Base-by-base conservation (phyloP, 2,113 vertebrate species). In the Tauraco erythrolophus region DNA sequence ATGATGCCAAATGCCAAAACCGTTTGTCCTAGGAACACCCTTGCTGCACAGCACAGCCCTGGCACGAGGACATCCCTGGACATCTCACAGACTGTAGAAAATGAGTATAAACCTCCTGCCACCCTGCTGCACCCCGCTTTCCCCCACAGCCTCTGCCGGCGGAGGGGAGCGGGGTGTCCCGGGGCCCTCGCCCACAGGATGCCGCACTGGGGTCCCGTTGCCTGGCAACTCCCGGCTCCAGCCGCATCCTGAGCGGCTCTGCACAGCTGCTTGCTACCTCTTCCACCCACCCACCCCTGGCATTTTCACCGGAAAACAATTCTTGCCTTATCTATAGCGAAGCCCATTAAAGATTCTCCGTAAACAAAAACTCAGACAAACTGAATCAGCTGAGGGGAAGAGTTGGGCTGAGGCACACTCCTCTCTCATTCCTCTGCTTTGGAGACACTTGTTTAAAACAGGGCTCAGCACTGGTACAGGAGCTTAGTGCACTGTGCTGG, bases 1-100 rank as follows among this genome's bases (percentile, higher is more conserved):
- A 7, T 0, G 1, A 12, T 56, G 30, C 50, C 56, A 33, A 35
- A 56, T 2, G 16, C 14, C 43, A 17, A 56, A 66, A 46, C 8
- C 7, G 0, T 28, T 84, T 0, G 0, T 35, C 2, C 2, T 19
- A 22, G 37, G 9, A 61, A 4, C 27, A 30, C 1, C 23, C 14
- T 48, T 19, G 22, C n/a, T 64, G 57, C 53, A 9, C 39, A 17
- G 3, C 68, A 27, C 28, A n/a, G 3, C 18, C 30, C 39, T 54
- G 37, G 9, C 71, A 51, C 0, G 1, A 17, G 16, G 18, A 14
- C n/a, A 30, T 30, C 24, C 25, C 27, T 23, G 61, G 53, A 25
- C 9, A 21, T 19, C 60, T 33, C 35, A 15, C 14, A 19, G 30
- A 8, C 6, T 12, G 37, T 7, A 30, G 35, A 6, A 56, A 48